phyloP scores from a whole-genome alignment of 92 coral and sea anemone species.

The Phenganax subtilis region DNA sequence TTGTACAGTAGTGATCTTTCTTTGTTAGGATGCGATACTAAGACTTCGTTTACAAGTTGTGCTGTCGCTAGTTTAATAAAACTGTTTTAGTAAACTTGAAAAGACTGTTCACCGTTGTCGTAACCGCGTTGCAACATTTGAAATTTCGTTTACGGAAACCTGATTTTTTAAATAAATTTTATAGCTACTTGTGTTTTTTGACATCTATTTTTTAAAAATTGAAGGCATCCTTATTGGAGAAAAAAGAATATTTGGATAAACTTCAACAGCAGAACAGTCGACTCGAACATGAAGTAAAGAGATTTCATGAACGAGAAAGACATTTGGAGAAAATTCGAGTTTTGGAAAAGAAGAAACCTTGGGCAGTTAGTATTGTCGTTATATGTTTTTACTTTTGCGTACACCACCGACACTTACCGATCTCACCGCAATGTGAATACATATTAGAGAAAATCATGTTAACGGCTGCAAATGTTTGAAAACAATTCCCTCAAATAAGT shows the following conservation, averaged over 20 bases:
- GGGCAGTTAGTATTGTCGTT: constrained; percentile 70
- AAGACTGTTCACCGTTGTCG: no score
- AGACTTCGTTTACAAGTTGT: no score
- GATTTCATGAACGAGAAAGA: constrained; percentile 79
- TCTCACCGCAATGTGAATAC: background rate
- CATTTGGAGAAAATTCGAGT: constrained; percentile 84
- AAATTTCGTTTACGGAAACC: background rate
- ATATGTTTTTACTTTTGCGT: background rate
- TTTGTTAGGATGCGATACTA: no score
- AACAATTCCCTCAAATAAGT: no score
- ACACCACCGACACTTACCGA: background rate
- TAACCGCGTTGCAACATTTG: background rate
- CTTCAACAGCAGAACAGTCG: constrained; percentile 76
- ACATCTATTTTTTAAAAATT: background rate
- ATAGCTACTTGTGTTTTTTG: background rate
- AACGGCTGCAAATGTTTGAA: no score
- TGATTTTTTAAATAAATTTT: background rate
- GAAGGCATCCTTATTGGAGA: constrained; percentile 69
- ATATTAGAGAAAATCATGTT: no score
- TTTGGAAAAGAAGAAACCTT: constrained; percentile 85
- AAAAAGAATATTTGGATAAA: constrained; percentile 71
- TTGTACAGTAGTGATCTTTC: no score
- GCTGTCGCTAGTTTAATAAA: no score
- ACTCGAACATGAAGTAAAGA: constrained; percentile 89
- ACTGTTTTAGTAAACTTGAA: no score